Base-by-base conservation (phyloP, 2,888 invertebrate genomes). In the Oasisia sp. region DNA sequence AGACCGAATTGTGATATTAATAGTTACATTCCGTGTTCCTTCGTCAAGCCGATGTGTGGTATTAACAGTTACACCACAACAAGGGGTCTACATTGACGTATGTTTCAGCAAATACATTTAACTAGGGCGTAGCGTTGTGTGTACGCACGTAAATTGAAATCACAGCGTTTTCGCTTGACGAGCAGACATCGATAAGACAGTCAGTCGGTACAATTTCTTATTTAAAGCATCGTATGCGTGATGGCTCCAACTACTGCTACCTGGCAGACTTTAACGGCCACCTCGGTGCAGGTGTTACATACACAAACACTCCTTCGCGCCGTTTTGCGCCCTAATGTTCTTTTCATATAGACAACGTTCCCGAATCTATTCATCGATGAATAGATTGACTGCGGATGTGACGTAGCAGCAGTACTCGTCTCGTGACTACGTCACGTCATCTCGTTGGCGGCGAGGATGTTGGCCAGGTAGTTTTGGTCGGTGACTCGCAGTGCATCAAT, bases 371-470 rank as follows among this genome's bases (percentile, higher is more conserved):
- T 27, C 14, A 1, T 19, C 27, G 27, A 27, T 27, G 74, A 74
- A 27, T 74, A 19, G 2, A 74, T 27, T 74, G 74, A 5, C 19
- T 2, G 74, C 74, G 74, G 74, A 19, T 5, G 74, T 74, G 74
- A 27, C 27, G 74, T 27, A 19, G 27, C 74, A 27, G n/a, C 74
- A 74, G 5, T 74, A 74, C n/a, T n/a, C 14, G 74, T 74, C 74
- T 27, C 27, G 74, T 74, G 74, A 27, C 27, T 27, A 27, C 27
- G 19, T 74, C 27, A 74, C 74, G 74, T 27, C 74, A 74, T 74
- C 27, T 74, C 74, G 27, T 90, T 90, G 32, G 90, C 90, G 44
- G 90, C 90, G 1, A 90, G 44, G 19, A 90, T 90, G 44, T 90
- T 90, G 32, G 90, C 90, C 7, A 90, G 90, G 44, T 38, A 90